Base-by-base conservation (phyloP, 2,888 invertebrate genomes). In the Eubasilissa splendida region DNA sequence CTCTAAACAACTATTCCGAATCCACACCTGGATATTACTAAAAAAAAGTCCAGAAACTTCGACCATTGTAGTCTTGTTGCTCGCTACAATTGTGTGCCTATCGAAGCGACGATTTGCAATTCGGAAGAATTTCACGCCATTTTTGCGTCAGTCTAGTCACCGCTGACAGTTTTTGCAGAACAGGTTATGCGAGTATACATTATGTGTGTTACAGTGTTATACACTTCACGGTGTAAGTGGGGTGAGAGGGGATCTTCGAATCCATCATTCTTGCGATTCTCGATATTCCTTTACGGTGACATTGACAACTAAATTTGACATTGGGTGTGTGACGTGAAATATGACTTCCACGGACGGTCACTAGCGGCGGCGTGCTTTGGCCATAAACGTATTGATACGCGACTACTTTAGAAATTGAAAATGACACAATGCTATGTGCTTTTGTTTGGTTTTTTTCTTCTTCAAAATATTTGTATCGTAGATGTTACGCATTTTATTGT, bases 1-100 rank as follows among this genome's bases (percentile, higher is more conserved):
- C 22, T 58, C 2, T n/a, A 74, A 59, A 74, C 42, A 42, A n/a
- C 50, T 50, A 70, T 42, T 33, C 52, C 31, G 11, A 12, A 58
- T 74, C 58, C 56, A 31, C 42, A 52, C 59, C 14, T 76, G 76
- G 31, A 33, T 31, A 52, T 60, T n/a, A 52, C 10, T 42, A 63
- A 63, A 76, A 50, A n/a, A 60, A 63, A n/a, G 12, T n/a, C 22
- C 22, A 22, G 22, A 22, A 22, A 22, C 22, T 0, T 22, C 76
- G 50, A n/a, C 68, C 52, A 68, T 77, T 77, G 77, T 56, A 58
- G 14, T 54, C 53, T 71, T 31, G 54, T 58, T 58, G 56, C 54
- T 54, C 50, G 71, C 33, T 52, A 71, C 70, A 71, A 68, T 78
- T 70, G 42, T 58, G 77, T 63, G 77, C 68, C 53, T 59, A 78